phyloP scores from a whole-genome alignment of 2,113 vertebrate species.

The Oreotrochilus melanogaster region DNA sequence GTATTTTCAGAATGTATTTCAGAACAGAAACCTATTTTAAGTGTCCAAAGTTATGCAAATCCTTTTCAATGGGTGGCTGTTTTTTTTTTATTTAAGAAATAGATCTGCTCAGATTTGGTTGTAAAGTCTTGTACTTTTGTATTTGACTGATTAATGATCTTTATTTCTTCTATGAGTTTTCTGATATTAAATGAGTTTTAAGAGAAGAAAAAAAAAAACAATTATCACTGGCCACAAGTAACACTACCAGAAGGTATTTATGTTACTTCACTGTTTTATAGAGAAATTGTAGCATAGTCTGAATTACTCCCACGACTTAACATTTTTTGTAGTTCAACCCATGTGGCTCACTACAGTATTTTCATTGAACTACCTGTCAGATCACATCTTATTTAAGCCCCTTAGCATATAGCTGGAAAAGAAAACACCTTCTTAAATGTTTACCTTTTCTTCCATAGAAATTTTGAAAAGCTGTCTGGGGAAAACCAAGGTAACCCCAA shows the following conservation, averaged over 20 bases:
- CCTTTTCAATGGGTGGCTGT: background rate
- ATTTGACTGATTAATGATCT: background rate
- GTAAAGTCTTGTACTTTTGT: background rate
- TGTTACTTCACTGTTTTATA: background rate
- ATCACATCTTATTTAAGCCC: background rate
- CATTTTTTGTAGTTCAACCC: background rate
- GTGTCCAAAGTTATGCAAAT: background rate
- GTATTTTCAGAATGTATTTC: background rate
- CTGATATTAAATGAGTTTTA: background rate
- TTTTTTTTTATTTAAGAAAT: background rate
- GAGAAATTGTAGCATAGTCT: background rate
- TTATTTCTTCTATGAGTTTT: background rate
- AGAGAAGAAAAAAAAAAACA: background rate
- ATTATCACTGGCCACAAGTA: fast-evolving
- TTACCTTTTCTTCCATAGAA: constrained; percentile 1
- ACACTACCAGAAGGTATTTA: background rate
- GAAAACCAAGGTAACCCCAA: background rate
- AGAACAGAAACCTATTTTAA: background rate
- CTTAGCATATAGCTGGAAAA: background rate
- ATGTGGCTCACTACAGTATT: background rate
- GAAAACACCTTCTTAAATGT: background rate
- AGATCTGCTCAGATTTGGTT: background rate
- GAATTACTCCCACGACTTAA: background rate
- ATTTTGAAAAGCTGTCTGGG: background rate
- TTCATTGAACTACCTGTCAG: background rate